Evolutionary conservation across 2,113 vertebrate species (phyloP).

Genomic region (Egretta garzetta): DNA sequence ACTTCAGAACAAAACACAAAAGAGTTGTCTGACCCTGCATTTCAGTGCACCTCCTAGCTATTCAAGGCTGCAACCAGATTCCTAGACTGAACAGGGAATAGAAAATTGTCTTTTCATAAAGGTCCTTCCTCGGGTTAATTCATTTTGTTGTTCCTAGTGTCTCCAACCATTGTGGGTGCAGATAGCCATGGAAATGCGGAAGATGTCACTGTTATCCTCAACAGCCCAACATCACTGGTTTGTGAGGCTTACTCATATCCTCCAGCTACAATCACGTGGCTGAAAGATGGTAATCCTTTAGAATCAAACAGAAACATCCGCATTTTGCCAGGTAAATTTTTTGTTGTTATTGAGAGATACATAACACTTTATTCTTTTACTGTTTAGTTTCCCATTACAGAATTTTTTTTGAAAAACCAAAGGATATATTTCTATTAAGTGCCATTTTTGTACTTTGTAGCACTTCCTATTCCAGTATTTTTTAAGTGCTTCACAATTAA

Average conservation of each 20-base stretch:
- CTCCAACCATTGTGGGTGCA: constrained; percentile 87
- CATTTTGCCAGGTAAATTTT: constrained; percentile 89
- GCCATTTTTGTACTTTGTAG: not conserved
- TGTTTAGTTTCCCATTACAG: not conserved
- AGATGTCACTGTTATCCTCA: constrained; percentile 88
- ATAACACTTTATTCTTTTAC: not conserved
- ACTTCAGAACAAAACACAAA: not conserved
- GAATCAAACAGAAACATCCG: constrained; percentile 85
- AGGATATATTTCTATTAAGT: not conserved
- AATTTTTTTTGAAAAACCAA: not conserved
- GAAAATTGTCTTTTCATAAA: not conserved
- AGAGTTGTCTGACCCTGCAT: not conserved
- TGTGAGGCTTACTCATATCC: constrained; percentile 95
- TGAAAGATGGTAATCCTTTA: constrained; percentile 87
- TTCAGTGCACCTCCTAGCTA: not conserved
- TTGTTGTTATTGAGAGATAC: not conserved
- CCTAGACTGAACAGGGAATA: not conserved
- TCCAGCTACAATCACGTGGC: constrained; percentile 90
- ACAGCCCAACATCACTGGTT: constrained; percentile 88
- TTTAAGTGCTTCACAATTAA: not conserved
- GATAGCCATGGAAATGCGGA: constrained; percentile 79
- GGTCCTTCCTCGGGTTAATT: not conserved
- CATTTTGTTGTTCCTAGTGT: constrained; percentile 76
- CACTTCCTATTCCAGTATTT: not conserved
- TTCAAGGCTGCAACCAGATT: not conserved